phyloP scores from a whole-genome alignment of 2,113 vertebrate genomes.

The Pseudopodoces humilis region DNA sequence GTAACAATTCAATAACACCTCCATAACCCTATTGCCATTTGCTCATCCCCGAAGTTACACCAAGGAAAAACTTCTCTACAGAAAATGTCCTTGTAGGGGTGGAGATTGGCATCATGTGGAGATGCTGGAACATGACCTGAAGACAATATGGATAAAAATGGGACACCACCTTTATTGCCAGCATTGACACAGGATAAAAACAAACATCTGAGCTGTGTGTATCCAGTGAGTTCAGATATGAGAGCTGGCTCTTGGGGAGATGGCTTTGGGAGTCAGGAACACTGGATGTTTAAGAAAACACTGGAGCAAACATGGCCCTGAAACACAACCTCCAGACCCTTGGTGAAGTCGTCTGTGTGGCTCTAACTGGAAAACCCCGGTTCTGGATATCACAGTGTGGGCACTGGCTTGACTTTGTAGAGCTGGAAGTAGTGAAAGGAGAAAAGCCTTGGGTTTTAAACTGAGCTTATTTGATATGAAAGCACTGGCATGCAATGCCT shows the following conservation, averaged over 20 bases:
- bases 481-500: neutral
- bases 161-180: neutral
- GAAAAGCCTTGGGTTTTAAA: neutral
- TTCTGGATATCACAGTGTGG: neutral
- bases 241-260: neutral
- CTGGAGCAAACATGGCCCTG: neutral
- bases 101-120: neutral
- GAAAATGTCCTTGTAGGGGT: neutral
- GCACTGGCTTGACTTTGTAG: neutral
- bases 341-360: fast-evolving
- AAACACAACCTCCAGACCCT: neutral
- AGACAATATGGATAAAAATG: neutral
- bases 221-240: neutral
- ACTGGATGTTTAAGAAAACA: fast-evolving
- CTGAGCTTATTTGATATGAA: neutral
- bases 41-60: neutral
- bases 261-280: neutral
- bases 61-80: neutral
- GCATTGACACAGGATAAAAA: neutral
- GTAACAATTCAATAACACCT: slow-evolving; percentile 43
- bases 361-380: neutral
- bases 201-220: neutral
- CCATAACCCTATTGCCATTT: slow-evolving; percentile 17
- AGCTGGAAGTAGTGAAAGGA: neutral
- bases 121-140: neutral